Base-by-base conservation (phyloP, 2,113 vertebrate genomes). In the Petrocephalus zakoni region DNA sequence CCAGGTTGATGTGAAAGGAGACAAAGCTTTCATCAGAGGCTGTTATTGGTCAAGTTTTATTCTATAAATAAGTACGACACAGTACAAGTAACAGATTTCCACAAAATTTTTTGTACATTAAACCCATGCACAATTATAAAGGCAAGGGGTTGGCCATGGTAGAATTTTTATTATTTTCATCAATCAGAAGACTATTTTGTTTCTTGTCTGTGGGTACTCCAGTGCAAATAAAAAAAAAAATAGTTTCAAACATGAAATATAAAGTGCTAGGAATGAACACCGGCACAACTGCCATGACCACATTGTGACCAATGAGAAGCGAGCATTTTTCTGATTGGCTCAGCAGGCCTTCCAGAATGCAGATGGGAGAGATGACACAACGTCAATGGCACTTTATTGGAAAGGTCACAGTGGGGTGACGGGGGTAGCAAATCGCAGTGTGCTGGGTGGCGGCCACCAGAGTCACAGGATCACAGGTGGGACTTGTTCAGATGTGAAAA, bases 261-360 rank as follows among this genome's bases (percentile, higher is more conserved):
- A 97, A 97, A 98, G 97, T 97, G 97, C 97, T 97, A 96, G 94
- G 96, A 96, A 95, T 96, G 90, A 95, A 95, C 93, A 94, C 93
- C 93, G 92, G 94, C 92, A 78, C 92, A 88, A 55, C 15, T 29
- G n/a, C 47, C 61, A 49, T 78, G 61, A 83, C 78, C 87, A 58
- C 47, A 78, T 4, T 34, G 46, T 86, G 86, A 83, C 87, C 88
- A 90, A 83, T 51, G 84, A 61, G 46, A 90, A 21, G 42, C 78
- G 8, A 56, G 52, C 88, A 61, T 51, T 15, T 47, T 61, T 83
- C 53, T 46, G 78, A 88, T 84, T 83, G 51, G 22, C 52, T 58
- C 34, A 83, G 75, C 52, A 11, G 22, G 68, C 34, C 29, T 88
- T 72, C 72, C 75, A 46, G 68, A 72, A 75, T 55, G 17, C 34